Base-by-base conservation (phyloP, 2,797 vertebrate species). In the Choloepus didactylus region DNA sequence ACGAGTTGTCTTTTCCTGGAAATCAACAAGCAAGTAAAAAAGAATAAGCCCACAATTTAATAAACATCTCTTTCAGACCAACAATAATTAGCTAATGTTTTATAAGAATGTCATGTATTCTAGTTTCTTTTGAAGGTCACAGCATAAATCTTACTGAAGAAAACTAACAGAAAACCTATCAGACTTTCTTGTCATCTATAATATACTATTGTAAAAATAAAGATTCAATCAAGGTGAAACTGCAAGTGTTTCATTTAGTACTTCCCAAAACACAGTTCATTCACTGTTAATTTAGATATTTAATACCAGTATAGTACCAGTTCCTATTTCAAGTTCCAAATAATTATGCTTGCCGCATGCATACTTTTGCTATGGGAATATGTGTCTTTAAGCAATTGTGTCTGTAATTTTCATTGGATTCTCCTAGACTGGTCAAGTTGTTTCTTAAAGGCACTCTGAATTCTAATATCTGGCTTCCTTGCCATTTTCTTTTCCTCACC, bases 1-100 rank as follows among this genome's bases (percentile, higher is more conserved):
- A 41, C 41, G 76, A 92, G 64, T 72, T 86, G 81, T 62, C 62
- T 92, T 93, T 96, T 94, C 86, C 79, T 93, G 92, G 85, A 96
- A 97, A 86, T 93, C 51, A 84, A 72, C 44, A 73, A 94, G 27
- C 6, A 21, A 95, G 76, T 35, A 94, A 90, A 82, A 41, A 59
- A 85, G 70, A 95, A 54, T 62, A 60, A 60, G 27, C 82, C 35
- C 69, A 94, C 85, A 87, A 96, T 81, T 93, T 91, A 95, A 69
- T 75, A 82, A 83, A 75, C 15, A 59, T 38, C 35, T 79, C 46
- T 89, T 95, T 96, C 38, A 96, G 91, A 85, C 25, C 35, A 93
- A 87, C 10, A 49, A 29, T 73, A 86, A 87, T 89, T 79, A 80
- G 35, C 49, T 91, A 25, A 62, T 87, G 51, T 70, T 93, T 89